These are phyloP conservation scores for Empis stercorea DNA, from an alignment of 2,888 invertebrate species.

Conservation along the genomic window DNA sequence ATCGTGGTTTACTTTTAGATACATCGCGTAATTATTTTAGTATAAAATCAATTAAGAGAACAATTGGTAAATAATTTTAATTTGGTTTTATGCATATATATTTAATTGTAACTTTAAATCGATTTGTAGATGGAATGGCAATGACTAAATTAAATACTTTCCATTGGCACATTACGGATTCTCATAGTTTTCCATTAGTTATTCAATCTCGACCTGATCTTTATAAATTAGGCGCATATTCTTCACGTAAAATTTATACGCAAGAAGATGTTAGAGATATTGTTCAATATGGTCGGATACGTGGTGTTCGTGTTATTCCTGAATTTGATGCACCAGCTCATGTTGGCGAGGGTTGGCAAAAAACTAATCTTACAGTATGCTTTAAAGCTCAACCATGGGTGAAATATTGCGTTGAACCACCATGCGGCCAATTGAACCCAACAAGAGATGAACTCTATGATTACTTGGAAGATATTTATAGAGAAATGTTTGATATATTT, in stretches of 20 bases:
- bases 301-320: constrained; percentile 78
- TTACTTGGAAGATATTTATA: constrained; percentile 55
- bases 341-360: constrained; percentile 77
- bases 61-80: constrained; percentile 43
- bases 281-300: constrained; percentile 52
- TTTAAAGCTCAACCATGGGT: constrained; percentile 65
- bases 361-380: constrained; percentile 50
- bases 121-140: constrained; percentile 66
- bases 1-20: constrained; percentile 80
- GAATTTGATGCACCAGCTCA: constrained; percentile 90
- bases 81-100: too few relatives aligned
- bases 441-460: constrained; percentile 55
- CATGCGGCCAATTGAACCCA: constrained; percentile 74
- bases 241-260: constrained; percentile 54
- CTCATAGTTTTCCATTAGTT: constrained; percentile 85
- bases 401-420: constrained; percentile 63
- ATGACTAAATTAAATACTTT: constrained; percentile 83
- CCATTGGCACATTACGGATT: constrained; percentile 92
- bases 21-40: constrained; percentile 79
- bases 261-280: constrained; percentile 42
- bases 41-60: constrained; percentile 55
- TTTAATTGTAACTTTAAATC: too few relatives aligned
- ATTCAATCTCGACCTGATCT: constrained; percentile 59
- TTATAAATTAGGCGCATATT: constrained; percentile 64
- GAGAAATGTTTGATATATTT: constrained; percentile 50